Base-by-base conservation (phyloP, 2,888 invertebrate genomes). In the Ferrisia virgata region DNA sequence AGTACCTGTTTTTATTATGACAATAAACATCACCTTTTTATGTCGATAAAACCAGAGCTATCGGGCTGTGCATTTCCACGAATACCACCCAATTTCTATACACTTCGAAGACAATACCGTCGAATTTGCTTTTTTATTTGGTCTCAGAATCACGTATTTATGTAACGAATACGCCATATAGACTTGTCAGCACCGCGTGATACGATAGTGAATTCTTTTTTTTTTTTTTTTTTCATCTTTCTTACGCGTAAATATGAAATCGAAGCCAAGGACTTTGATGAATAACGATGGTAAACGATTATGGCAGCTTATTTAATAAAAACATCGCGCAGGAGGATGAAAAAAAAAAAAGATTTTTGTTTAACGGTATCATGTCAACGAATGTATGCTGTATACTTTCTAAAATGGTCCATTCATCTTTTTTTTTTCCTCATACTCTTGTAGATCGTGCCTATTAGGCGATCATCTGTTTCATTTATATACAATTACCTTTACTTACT, bases 291-390 rank as follows among this genome's bases (percentile, higher is more conserved):
- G 64, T 64, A 28, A 64, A 28, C 64, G 64, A 64, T 64, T 64
- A 64, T 64, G 64, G 28, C 28, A 64, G 64, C 64, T 64, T 25
- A 28, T 28, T 53, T 64, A 64, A 64, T 64, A 64, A 15, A 64
- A 58, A 64, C 64, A 64, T 53, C 25, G 64, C 64, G 28, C 25
- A 64, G 25, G 64, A 64, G 28, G 28, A 9, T 11, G 2, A 58
- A 58, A 58, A 28, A 64, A 43, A 43, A 43, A 64, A 28, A 28
- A 64, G 64, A 64, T 64, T 64, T 64, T 64, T 28, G 28, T 64
- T 58, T 64, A 64, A 64, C 64, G 64, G 64, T 64, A 64, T 64
- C 64, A 64, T 64, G 64, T 64, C 64, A 64, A 64, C 64, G 15
- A 64, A 22, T 18, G 18, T 22, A 18, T 18, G 15, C n/a, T 43